Percentiles rank a stretch among this genome's conserved stretches.
These are phyloP conservation scores for Drosophila merina DNA, from an alignment of 2,888 invertebrate species.

Conservation along the genomic window DNA sequence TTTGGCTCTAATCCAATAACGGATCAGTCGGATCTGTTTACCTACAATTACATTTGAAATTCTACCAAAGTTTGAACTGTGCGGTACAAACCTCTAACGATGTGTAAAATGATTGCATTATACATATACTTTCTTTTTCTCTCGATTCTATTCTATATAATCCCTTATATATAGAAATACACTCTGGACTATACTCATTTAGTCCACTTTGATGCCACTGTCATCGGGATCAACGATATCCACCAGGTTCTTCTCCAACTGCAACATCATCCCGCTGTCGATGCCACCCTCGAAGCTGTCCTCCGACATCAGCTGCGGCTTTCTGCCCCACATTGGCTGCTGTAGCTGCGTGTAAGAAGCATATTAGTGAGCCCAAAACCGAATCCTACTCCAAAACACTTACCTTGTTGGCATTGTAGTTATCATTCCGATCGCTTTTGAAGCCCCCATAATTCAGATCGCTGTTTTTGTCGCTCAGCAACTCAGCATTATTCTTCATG, in stretches of 20 bases:
- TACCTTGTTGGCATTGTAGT: conserved; percentile 64
- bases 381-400: neutral
- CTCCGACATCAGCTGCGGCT: conserved; percentile 62
- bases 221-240: conserved; percentile 82
- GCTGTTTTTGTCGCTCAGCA: conserved; percentile 45
- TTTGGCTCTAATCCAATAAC: conserved; percentile 59
- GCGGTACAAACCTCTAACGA: conserved; percentile 70
- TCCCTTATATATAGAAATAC: conserved; percentile 31
- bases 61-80: conserved; percentile 68
- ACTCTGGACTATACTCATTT: conserved; percentile 25
- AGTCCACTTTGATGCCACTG: conserved; percentile 80
- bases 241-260: conserved; percentile 88
- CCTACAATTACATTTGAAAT: conserved; percentile 54
- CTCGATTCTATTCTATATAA: conserved; percentile 25
- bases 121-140: conserved; percentile 33
- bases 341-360: conserved; percentile 22
- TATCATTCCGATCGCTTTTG: conserved; percentile 57
- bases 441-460: conserved; percentile 54
- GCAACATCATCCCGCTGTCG: conserved; percentile 88
- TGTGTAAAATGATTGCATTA: conserved; percentile 54
- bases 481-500: conserved; percentile 51
- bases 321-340: conserved; percentile 47
- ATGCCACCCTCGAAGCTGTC: conserved; percentile 83
- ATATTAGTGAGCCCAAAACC: neutral
- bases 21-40: conserved; percentile 55